Conservation (phyloP, 2,888 invertebrate species). For the Calliphora vomitoria region DNA sequence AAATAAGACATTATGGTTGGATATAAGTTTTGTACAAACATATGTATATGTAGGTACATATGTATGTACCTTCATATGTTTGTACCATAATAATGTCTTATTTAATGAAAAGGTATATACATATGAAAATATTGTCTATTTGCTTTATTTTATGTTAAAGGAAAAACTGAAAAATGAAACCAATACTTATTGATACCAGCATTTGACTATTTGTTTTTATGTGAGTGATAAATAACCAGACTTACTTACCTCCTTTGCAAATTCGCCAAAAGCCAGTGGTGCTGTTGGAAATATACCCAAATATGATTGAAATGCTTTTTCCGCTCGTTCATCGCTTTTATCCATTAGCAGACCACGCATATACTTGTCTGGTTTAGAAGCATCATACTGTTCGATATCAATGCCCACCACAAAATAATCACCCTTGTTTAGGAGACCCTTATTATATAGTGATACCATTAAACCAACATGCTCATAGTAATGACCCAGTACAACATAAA, state of each 20-base stretch:
- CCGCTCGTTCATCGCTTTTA: constrained; percentile 85
- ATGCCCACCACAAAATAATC: constrained; percentile 97
- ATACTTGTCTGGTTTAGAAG: constrained; percentile 91
- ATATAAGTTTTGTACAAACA: too few species aligned
- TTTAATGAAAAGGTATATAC: too few species aligned
- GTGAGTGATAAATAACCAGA: background rate
- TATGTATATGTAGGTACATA: too few species aligned
- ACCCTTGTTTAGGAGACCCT: constrained; percentile 92
- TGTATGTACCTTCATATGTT: too few species aligned
- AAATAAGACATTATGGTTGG: too few species aligned
- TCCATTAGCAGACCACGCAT: constrained; percentile 90
- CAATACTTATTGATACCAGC: background rate
- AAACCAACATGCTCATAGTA: constrained; percentile 96
- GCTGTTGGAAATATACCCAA: constrained; percentile 93
- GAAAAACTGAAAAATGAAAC: background rate
- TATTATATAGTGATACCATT: constrained; percentile 93
- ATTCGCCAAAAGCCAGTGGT: constrained; percentile 89
- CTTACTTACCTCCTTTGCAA: constrained; percentile 86
- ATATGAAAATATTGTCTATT: too few species aligned
- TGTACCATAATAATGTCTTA: too few species aligned
- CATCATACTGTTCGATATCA: constrained; percentile 94
- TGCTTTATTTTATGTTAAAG: too few species aligned
- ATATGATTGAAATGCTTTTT: constrained; percentile 92
- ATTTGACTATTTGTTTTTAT: background rate
- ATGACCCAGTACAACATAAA: constrained; percentile 95